Evolutionary conservation across 2,113 vertebrate genomes (phyloP), one percentile per base, ranked within the genome.

Genomic region (Okapia johnstoni): DNA sequence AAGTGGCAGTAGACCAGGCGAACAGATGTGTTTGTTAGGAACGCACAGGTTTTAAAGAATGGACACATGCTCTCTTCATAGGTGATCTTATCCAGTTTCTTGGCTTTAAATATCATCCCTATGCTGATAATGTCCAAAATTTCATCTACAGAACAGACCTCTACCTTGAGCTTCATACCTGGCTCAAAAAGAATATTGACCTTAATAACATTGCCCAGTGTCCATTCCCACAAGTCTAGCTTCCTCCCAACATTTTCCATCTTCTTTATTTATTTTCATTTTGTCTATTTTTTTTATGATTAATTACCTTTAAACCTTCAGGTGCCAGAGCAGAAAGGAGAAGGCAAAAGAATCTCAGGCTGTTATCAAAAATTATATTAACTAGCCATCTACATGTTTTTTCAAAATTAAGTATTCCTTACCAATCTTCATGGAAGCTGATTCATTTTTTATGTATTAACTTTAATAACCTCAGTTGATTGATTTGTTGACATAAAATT

Each of bases 361-460:
- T 54, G 9, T 81, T 55, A 26, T 46, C 3, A 46, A 40, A 80
- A 76, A 7, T 83, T 30, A 60, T 73, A 48, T 26, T 43, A 94
- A 26, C 14, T 25, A 46, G 2, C 6, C 8, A 60, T 70, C 23
- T 58, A 83, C 55, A 25, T 36, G 6, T 81, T 66, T 57, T 21
- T 70, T 94, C 77, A 58, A 83, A 94, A 58, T n/a, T 40, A 89
- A 94, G 43, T 11, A 83, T 57, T 13, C 60, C 12, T 48, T 89
- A 52, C 25, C 25, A 73, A 33, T 33, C 60, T 55, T 63, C 8
- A 28, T 55, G 73, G 48, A 11, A 46, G 12, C 9, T 63, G 15
- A 70, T 83, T 30, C 28, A 70, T 57, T 21, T n/a, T 87, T 43
- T n/a, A 83, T 16, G 7, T 48, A 33, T 36, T 81, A 36, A 57